Percentiles rank a stretch among this genome's conserved stretches.
Evolutionary conservation across 2,888 invertebrate species (phyloP).

Genomic region (Pandemis corylana): DNA sequence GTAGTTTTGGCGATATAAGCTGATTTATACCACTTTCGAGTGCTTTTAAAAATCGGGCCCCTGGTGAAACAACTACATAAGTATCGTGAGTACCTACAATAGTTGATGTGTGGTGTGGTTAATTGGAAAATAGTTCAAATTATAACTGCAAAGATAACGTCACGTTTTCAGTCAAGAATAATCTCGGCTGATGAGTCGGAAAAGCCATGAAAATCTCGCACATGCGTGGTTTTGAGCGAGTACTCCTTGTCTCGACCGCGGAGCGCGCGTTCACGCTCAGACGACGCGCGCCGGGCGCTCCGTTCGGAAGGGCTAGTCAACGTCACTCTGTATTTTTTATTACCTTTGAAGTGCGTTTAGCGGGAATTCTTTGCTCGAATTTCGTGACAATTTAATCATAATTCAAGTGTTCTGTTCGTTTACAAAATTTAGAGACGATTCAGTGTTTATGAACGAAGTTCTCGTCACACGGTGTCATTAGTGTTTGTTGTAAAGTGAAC

Average conservation of each 20-base stretch:
- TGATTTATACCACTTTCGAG: too few species aligned
- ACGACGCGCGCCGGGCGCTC: conserved; percentile 69
- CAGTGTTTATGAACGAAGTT: conserved; percentile 35
- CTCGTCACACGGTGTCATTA: conserved; percentile 29
- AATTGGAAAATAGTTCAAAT: not conserved
- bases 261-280: conserved; percentile 50
- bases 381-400: conserved; percentile 5
- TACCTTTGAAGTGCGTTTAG: conserved; percentile 20
- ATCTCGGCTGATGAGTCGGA: conserved; percentile 62
- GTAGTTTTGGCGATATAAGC: too few species aligned
- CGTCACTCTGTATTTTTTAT: conserved; percentile 33
- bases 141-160: not conserved
- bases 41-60: too few species aligned
- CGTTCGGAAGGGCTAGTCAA: conserved; percentile 67
- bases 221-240: conserved; percentile 70
- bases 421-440: conserved; percentile 17
- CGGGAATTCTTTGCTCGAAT: conserved; percentile 6
- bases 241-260: conserved; percentile 37
- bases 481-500: conserved; percentile 44
- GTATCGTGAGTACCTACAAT: not conserved
- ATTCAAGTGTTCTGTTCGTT: conserved; percentile 9
- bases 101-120: not conserved
- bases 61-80: too few species aligned
- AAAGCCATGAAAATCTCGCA: conserved; percentile 72
- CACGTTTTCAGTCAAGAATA: conserved; percentile 53